These are phyloP conservation scores for Diogma glabrata DNA, from an alignment of 2,888 invertebrate genomes.

Conservation along the genomic window DNA sequence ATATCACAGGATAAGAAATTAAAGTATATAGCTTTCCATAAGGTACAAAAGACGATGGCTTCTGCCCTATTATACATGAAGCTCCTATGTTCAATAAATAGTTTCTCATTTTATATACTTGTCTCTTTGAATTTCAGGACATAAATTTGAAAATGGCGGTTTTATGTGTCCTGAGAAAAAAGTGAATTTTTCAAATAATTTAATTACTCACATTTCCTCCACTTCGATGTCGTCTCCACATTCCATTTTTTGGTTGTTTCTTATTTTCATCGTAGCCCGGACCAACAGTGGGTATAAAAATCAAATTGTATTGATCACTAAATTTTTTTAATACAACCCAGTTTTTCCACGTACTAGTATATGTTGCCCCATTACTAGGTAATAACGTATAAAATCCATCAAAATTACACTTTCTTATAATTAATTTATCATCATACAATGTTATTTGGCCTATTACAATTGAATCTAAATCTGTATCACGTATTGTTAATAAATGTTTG, in stretches of 20 bases:
- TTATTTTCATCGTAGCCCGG: conserved; percentile 58
- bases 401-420: conserved; percentile 37
- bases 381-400: conserved; percentile 55
- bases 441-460: conserved; percentile 43
- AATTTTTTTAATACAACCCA: conserved; percentile 43
- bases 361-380: conserved; percentile 51
- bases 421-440: conserved; percentile 18
- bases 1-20: no score
- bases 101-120: no score
- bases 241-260: conserved; percentile 35
- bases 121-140: no score
- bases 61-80: no score
- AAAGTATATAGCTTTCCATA: no score
- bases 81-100: no score
- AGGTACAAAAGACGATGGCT: no score
- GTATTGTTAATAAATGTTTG: conserved; percentile 27
- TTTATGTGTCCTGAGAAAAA: no score
- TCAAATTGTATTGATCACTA: conserved; percentile 43
- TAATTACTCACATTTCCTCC: conserved; percentile 33
- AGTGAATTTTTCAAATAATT: no score
- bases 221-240: conserved; percentile 33
- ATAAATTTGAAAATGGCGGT: no score
- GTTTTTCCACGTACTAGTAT: conserved; percentile 50
- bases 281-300: conserved; percentile 57
- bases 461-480: conserved; percentile 43